These are phyloP conservation scores for Neuroterus valhalla DNA, from an alignment of 1,140 invertebrate species.

Conservation along the genomic window DNA sequence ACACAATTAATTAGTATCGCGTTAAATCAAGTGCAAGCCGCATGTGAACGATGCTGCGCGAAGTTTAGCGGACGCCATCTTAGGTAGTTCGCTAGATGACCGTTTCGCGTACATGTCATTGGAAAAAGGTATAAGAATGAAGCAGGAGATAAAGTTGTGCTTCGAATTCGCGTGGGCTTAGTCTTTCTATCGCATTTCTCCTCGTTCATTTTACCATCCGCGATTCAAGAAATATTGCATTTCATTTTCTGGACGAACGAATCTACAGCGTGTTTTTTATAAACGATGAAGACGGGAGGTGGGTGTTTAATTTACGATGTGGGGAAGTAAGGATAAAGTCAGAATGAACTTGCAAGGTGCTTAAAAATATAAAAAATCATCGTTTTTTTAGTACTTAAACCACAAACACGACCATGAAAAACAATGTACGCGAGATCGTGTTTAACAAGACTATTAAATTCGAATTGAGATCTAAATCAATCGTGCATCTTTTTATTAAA, in stretches of 20 bases:
- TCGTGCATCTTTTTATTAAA: too few relatives aligned
- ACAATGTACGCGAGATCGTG: slow-evolving; percentile 17
- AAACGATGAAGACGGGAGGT: background rate
- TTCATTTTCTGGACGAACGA: slow-evolving; percentile 14
- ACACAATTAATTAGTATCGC: too few relatives aligned
- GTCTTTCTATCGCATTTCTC: background rate
- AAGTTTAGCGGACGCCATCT: too few relatives aligned
- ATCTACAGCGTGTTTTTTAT: background rate
- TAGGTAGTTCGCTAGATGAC: too few relatives aligned
- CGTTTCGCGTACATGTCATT: background rate
- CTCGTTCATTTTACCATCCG: slow-evolving; percentile 13
- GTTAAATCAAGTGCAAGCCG: too few relatives aligned
- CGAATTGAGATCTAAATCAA: background rate
- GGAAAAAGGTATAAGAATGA: background rate
- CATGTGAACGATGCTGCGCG: too few relatives aligned
- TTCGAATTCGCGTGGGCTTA: background rate
- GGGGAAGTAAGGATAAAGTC: slow-evolving; percentile 21
- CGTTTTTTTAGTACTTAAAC: slow-evolving; percentile 16
- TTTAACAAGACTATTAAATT: slow-evolving; percentile 26
- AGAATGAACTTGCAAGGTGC: slow-evolving; percentile 24
- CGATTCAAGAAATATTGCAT: slow-evolving; percentile 17
- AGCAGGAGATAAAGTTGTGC: background rate
- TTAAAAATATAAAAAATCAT: background rate
- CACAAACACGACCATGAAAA: slow-evolving; percentile 14
- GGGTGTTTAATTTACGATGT: slow-evolving; percentile 20